Evolutionary conservation across 2,888 invertebrate genomes (phyloP).

Genomic region (Crocallis elinguaria): DNA sequence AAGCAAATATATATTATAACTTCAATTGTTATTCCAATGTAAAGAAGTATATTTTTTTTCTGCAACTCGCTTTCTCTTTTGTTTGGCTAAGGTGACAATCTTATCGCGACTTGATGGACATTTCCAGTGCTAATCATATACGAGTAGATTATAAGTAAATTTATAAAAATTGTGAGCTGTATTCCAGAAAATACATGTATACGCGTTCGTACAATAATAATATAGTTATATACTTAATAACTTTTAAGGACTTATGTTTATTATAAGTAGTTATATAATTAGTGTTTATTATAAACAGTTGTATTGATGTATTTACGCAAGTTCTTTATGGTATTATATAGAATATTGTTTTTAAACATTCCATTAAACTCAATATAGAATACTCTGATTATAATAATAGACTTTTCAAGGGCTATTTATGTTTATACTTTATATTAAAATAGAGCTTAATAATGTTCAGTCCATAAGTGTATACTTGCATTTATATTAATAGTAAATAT

Average conservation of each 20-base stretch:
- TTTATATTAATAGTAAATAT: conserved; percentile 31
- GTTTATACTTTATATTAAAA: conserved; percentile 14
- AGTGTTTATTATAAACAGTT: conserved; percentile 56
- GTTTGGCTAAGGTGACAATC: conserved; percentile 20
- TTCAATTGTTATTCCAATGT: background rate
- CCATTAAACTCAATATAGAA: conserved; percentile 44
- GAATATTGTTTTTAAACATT: conserved; percentile 48
- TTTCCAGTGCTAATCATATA: conserved; percentile 35
- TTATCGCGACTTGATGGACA: conserved; percentile 25
- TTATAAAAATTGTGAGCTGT: conserved; percentile 67
- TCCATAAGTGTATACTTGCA: conserved; percentile 35
- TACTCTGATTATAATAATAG: conserved; percentile 24
- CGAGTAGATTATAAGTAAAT: conserved; percentile 31
- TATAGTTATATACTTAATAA: conserved; percentile 63
- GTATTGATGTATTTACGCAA: conserved; percentile 60
- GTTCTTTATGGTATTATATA: conserved; percentile 37
- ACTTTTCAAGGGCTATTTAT: conserved; percentile 23
- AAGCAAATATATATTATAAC: background rate
- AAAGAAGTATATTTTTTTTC: background rate
- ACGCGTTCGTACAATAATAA: conserved; percentile 83
- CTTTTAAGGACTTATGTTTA: conserved; percentile 75
- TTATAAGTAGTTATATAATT: conserved; percentile 68
- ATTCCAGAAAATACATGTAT: conserved; percentile 79
- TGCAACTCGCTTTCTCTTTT: background rate
- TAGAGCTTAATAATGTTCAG: conserved; percentile 37